Conservation (phyloP, 2,113 vertebrate species). For the Hypocryptadius cinnamomeus region DNA sequence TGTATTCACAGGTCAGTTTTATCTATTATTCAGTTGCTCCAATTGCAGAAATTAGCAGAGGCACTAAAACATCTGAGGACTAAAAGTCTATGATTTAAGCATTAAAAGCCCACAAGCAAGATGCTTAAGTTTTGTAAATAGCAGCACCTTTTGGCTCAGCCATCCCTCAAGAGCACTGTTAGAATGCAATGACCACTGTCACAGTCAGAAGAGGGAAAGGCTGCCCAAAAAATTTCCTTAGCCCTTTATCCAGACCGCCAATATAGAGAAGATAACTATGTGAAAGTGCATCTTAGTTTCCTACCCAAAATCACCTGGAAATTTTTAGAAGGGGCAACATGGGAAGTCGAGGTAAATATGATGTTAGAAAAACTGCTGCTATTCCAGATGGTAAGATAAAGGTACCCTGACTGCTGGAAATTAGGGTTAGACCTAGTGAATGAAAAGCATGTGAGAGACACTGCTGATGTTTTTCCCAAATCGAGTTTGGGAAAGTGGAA, state of each 20-base stretch:
- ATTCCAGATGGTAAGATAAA: background rate
- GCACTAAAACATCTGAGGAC: background rate
- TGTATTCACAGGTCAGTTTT: background rate
- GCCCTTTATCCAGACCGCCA: accelerated
- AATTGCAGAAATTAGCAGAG: background rate
- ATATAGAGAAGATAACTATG: background rate
- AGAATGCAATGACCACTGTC: background rate
- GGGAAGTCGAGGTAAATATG: background rate
- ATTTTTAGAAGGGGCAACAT: background rate
- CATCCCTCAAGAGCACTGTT: background rate
- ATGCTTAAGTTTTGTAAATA: background rate
- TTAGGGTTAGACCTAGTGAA: background rate
- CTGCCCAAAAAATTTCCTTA: background rate
- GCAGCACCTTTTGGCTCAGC: background rate
- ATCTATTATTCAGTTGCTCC: background rate
- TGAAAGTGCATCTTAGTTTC: background rate
- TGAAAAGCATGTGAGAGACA: background rate
- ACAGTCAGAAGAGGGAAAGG: background rate
- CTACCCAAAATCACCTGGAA: background rate
- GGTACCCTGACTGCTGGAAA: background rate
- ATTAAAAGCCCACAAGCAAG: background rate
- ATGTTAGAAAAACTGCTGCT: background rate
- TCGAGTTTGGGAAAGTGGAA: background rate
- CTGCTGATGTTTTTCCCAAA: background rate
- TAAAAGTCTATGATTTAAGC: background rate